phyloP scores from a whole-genome alignment of 2,888 invertebrate species.

The Orthosia gothica region DNA sequence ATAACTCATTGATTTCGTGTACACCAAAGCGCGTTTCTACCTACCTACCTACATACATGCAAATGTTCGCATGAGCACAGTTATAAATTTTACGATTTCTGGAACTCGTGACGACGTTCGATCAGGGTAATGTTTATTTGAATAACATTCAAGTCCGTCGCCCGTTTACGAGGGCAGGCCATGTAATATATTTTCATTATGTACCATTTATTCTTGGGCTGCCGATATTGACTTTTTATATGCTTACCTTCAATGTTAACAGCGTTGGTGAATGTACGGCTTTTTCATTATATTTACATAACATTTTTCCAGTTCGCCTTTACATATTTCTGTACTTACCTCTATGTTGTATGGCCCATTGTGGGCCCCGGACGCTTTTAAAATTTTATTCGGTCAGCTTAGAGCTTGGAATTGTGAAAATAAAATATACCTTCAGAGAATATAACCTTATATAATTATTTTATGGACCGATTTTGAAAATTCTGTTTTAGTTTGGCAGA shows the following conservation, averaged over 20 bases:
- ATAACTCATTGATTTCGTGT: constrained; percentile 61
- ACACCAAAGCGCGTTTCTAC: constrained; percentile 48
- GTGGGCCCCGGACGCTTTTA: constrained; percentile 52
- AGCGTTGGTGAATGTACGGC: constrained; percentile 77
- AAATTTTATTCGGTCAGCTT: constrained; percentile 48
- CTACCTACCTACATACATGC: constrained; percentile 59
- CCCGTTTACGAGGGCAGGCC: constrained; percentile 83
- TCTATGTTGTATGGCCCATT: constrained; percentile 22
- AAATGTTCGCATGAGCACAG: constrained; percentile 73
- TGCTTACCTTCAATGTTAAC: constrained; percentile 85
- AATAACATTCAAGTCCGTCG: constrained; percentile 83
- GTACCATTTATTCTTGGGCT: constrained; percentile 86
- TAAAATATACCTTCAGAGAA: constrained; percentile 2
- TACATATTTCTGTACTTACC: constrained; percentile 54
- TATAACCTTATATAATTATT: too few relatives aligned
- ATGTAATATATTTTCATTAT: constrained; percentile 89
- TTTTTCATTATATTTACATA: constrained; percentile 83
- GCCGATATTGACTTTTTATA: constrained; percentile 85
- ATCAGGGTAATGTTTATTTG: constrained; percentile 86
- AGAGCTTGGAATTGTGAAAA: constrained; percentile 6
- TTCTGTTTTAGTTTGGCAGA: too few relatives aligned
- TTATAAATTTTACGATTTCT: constrained; percentile 86
- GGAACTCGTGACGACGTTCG: constrained; percentile 81
- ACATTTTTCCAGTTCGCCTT: constrained; percentile 69
- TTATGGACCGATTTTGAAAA: too few relatives aligned